phyloP scores from a whole-genome alignment of 1,140 invertebrate species.

The Pomacea maculata region DNA sequence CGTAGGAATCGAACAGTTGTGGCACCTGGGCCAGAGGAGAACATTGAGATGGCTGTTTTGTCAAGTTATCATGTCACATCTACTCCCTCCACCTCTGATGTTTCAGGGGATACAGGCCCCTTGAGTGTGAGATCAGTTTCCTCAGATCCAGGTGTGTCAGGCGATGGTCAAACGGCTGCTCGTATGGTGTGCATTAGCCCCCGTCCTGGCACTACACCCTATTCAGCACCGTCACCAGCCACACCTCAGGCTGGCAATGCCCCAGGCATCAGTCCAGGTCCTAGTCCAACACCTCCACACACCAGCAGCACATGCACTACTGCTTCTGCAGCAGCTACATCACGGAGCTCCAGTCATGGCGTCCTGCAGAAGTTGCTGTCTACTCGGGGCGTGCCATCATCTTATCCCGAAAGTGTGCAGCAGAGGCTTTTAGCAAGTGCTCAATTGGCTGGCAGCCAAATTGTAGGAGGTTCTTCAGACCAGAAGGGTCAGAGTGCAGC shows the following conservation, averaged over 20 bases:
- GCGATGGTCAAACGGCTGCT: background rate
- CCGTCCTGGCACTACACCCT: conserved; percentile 4
- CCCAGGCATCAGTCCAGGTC: conserved; percentile 14
- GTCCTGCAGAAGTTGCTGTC: conserved; percentile 21
- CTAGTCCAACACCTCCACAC: conserved; percentile 8
- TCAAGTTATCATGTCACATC: no score
- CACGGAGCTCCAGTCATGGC: background rate
- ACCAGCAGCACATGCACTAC: conserved; percentile 4
- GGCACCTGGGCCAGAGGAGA: no score
- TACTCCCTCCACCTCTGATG: no score
- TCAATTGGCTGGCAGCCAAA: background rate
- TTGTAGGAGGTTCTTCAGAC: background rate
- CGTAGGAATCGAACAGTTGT: no score
- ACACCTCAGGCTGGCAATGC: background rate
- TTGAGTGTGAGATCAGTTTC: no score
- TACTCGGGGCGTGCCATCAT: conserved; percentile 1
- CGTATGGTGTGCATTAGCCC: conserved; percentile 28
- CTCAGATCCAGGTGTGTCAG: no score
- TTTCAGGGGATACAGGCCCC: no score
- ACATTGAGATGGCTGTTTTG: no score
- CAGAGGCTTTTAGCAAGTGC: conserved; percentile 9
- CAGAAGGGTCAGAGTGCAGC: background rate
- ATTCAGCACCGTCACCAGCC: conserved; percentile 9
- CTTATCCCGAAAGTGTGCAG: conserved; percentile 15
- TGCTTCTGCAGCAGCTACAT: background rate